A percentile compares a stretch with the other conserved stretches of the same genome.
Evolutionary conservation across 2,113 vertebrate genomes (phyloP).

Genomic region (Centrocercus urophasianus): DNA sequence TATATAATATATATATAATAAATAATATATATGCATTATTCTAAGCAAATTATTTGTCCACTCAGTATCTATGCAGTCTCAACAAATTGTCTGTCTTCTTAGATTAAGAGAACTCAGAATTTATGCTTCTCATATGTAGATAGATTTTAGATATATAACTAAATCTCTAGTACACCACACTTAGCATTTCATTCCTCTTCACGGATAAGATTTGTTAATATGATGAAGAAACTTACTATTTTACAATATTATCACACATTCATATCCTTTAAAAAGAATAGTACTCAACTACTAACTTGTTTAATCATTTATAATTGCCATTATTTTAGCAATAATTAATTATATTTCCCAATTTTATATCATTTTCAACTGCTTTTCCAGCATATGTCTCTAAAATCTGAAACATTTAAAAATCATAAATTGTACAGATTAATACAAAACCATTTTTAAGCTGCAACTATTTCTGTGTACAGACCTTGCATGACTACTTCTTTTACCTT

Average conservation of each 20-base stretch:
- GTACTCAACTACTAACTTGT: neutral
- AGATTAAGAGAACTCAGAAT: neutral
- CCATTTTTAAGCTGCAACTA: neutral
- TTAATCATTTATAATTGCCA: neutral
- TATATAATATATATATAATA: too few species aligned
- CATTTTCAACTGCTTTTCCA: conserved; percentile 21
- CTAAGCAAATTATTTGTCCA: neutral
- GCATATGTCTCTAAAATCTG: neutral
- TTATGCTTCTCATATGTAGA: neutral
- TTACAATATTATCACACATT: neutral
- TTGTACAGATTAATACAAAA: neutral
- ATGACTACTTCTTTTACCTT: neutral
- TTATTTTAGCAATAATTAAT: conserved; percentile 27
- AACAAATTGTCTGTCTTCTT: neutral
- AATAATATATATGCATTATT: too few species aligned
- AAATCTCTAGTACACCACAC: neutral
- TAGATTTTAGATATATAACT: neutral
- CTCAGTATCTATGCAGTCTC: neutral
- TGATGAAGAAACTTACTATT: neutral
- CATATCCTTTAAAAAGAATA: neutral
- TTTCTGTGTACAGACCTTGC: neutral
- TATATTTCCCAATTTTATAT: neutral
- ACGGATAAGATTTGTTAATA: neutral
- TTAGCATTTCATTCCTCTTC: neutral
- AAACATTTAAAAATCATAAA: conserved; percentile 9